phyloP scores from a whole-genome alignment of 2,113 vertebrate genomes.

The Melanerpes aurifrons region DNA sequence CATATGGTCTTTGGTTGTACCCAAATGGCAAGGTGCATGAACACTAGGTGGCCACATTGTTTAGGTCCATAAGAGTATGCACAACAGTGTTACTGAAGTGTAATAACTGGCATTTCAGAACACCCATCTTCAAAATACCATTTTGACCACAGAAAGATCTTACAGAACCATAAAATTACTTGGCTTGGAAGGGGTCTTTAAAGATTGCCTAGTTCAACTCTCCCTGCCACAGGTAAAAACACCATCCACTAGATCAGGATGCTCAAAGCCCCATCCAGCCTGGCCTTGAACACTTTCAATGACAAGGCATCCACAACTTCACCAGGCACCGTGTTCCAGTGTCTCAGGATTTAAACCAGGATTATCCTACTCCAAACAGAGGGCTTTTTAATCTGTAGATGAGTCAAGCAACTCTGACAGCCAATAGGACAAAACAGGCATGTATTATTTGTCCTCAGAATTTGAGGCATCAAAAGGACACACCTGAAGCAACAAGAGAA shows the following conservation, averaged over 20 bases:
- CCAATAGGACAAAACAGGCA: not conserved
- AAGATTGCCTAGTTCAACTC: fast-evolving
- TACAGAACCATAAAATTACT: not conserved
- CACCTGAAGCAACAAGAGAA: not conserved
- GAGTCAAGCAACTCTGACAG: not conserved
- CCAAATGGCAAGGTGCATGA: not conserved
- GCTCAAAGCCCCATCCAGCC: not conserved
- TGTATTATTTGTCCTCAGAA: not conserved
- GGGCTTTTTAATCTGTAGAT: not conserved
- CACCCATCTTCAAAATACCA: not conserved
- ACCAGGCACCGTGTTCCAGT: not conserved
- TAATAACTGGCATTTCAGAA: not conserved
- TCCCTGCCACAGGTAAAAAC: fast-evolving
- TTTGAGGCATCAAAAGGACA: not conserved
- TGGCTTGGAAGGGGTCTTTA: not conserved
- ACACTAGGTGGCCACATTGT: slow-evolving; percentile 15
- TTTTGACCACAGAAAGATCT: not conserved
- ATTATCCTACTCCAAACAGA: not conserved
- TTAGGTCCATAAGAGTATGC: not conserved
- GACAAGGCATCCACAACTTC: not conserved
- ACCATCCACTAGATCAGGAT: fast-evolving
- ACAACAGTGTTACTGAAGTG: not conserved
- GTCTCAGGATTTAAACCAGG: not conserved
- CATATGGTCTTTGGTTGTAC: not conserved
- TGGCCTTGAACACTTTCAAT: not conserved